A percentile compares a stretch with the other conserved stretches of the same genome.
Evolutionary conservation across 2,888 invertebrate species (phyloP).

Genomic region (Caenorhabditis uteleia): DNA sequence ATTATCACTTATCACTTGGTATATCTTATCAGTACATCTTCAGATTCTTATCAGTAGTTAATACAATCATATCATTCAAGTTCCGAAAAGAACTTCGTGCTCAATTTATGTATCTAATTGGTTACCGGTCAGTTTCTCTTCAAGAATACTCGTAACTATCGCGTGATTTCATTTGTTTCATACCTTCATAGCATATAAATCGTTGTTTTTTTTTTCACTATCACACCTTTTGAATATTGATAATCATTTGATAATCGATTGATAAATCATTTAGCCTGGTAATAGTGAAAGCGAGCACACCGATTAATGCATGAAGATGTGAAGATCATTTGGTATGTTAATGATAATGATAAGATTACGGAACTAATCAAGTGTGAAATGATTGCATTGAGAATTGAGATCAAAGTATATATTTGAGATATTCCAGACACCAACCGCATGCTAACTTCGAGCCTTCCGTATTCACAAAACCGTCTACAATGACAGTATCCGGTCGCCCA

Average conservation of each 20-base stretch:
- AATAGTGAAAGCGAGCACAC: no score
- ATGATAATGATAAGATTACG: no score
- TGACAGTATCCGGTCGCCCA: no score
- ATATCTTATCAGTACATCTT: conserved; percentile 1
- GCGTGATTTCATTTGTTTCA: not conserved
- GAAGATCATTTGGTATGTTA: no score
- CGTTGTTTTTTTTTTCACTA: no score
- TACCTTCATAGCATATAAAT: not conserved
- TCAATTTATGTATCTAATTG: conserved; percentile 38
- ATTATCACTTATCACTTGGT: not conserved
- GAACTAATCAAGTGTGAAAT: no score
- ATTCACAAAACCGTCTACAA: not conserved
- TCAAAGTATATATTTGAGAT: no score
- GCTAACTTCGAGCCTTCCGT: not conserved
- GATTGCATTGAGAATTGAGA: no score
- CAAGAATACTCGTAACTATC: not conserved
- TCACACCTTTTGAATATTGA: no score
- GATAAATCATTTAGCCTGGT: no score
- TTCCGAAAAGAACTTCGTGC: conserved; percentile 46
- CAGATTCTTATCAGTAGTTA: conserved; percentile 51
- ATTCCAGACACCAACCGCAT: not conserved
- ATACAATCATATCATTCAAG: conserved; percentile 48
- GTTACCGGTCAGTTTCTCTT: not conserved
- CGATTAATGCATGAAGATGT: no score
- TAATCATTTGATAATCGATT: no score